Evolutionary conservation across 2,888 invertebrate species (phyloP).

Genomic region (Tenthredo mesomela): DNA sequence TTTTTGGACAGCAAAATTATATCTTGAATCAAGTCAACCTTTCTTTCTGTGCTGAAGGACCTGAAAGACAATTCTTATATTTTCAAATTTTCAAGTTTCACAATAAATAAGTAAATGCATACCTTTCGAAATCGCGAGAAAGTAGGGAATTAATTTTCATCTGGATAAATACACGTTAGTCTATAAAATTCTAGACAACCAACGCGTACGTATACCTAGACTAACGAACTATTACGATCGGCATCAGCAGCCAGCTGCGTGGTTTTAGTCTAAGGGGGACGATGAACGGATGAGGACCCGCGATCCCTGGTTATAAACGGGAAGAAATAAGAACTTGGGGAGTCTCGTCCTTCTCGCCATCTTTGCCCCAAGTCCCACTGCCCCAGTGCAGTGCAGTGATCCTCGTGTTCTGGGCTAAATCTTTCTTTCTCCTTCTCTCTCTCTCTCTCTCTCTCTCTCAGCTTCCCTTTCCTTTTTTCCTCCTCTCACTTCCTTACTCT

Average conservation of each 20-base stretch:
- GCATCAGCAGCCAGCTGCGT: constrained; percentile 9
- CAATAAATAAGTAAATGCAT: too few species aligned
- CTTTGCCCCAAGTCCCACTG: constrained; percentile 19
- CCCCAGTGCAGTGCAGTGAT: constrained; percentile 11
- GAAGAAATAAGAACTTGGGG: constrained; percentile 12
- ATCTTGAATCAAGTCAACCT: too few species aligned
- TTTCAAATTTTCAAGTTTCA: background rate
- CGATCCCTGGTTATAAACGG: background rate
- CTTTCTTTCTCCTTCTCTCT: background rate
- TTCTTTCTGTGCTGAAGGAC: too few species aligned
- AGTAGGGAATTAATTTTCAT: background rate
- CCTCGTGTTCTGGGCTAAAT: background rate
- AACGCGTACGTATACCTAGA: background rate
- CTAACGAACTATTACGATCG: background rate
- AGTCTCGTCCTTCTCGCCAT: constrained; percentile 14
- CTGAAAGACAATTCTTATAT: background rate
- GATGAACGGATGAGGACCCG: background rate
- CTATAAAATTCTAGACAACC: background rate
- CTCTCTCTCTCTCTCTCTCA: background rate
- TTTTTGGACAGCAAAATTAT: too few species aligned
- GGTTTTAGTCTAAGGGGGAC: background rate
- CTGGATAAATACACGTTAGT: background rate
- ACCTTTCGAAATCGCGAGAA: background rate
- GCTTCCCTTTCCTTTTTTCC: background rate
- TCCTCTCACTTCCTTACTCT: constrained; percentile 3